Base-by-base conservation (phyloP, 2,888 invertebrate species). In the Xestia xanthographa region DNA sequence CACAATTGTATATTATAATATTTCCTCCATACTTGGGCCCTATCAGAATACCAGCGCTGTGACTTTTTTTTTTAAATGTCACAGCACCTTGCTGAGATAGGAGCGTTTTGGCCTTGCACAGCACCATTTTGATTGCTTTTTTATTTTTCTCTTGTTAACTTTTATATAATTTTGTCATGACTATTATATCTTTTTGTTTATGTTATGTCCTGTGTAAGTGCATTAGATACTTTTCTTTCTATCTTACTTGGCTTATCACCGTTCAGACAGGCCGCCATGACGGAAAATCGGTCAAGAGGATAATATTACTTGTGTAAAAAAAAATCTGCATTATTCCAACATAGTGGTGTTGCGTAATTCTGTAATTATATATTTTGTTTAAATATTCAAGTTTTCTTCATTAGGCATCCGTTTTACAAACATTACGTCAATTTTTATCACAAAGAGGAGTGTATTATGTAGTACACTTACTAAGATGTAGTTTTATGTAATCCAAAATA, bases 401-500 rank as follows among this genome's bases (percentile, higher is more conserved):
- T 34, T 56, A 56, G 26, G 26, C 5, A 62, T 38, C 62, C 22
- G 62, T 62, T 12, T 38, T 6, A 68, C 14, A 22, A 48, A 69
- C 69, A 68, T 20, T 26, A 38, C 26, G 45, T 20, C 6, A 45
- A 26, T 26, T 38, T 48, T 71, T 69, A 71, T 38, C 38, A 22
- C 20, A 69, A 48, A 45, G 9, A 48, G 26, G 38, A 41, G 6
- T 14, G 34, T 34, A 45, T 8, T 34, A 38, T 17, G 11, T 11
- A 43, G 43, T 6, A n/a, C 26, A 48, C 38, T 8, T 22, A 29
- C 6, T 34, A 70, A 22, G 34, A 73, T 48, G n/a, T 48, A 1
- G 45, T 38, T 60, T 58, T 75, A 43, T 26, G 20, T 76, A 43
- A 41, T 63, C 14, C 63, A 8, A 48, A 12, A 58, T 29, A 62